Evolutionary conservation across 2,113 vertebrate genomes (phyloP).

Genomic region (Rhinolophus sinicus): DNA sequence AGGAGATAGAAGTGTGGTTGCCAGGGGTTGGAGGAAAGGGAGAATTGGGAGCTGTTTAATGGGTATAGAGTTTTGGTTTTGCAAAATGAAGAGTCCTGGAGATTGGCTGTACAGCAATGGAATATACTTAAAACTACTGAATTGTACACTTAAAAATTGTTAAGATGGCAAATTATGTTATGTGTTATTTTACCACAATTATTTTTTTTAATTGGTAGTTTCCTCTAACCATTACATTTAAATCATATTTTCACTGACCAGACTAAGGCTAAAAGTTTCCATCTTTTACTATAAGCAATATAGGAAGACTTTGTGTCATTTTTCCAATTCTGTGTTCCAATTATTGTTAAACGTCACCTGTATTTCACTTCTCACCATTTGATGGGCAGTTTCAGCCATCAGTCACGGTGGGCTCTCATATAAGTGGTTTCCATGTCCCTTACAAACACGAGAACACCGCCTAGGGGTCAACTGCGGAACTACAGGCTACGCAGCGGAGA

Average conservation of each 20-base stretch:
- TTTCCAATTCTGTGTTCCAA: background rate
- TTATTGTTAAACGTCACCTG: background rate
- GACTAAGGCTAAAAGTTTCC: background rate
- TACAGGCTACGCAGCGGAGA: background rate
- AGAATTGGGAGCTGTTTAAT: background rate
- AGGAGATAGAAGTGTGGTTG: background rate
- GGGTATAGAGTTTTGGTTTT: background rate
- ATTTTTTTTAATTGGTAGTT: background rate
- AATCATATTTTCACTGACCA: background rate
- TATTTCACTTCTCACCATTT: background rate
- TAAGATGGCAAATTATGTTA: background rate
- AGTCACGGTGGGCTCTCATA: background rate
- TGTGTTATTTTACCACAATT: background rate
- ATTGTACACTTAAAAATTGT: background rate
- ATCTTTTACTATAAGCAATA: background rate
- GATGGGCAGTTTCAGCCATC: background rate
- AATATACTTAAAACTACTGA: background rate
- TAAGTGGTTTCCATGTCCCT: background rate
- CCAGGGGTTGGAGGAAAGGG: background rate
- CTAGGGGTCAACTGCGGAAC: background rate
- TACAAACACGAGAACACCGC: background rate
- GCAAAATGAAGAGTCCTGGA: background rate
- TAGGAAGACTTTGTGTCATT: background rate
- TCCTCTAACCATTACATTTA: background rate
- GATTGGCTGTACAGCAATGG: background rate